Percentiles rank a stretch among this genome's conserved stretches.
Evolutionary conservation across 37 sponge, comb jelly and placozoan genomes (phyloP).

Genomic region (Crambe crambe): DNA sequence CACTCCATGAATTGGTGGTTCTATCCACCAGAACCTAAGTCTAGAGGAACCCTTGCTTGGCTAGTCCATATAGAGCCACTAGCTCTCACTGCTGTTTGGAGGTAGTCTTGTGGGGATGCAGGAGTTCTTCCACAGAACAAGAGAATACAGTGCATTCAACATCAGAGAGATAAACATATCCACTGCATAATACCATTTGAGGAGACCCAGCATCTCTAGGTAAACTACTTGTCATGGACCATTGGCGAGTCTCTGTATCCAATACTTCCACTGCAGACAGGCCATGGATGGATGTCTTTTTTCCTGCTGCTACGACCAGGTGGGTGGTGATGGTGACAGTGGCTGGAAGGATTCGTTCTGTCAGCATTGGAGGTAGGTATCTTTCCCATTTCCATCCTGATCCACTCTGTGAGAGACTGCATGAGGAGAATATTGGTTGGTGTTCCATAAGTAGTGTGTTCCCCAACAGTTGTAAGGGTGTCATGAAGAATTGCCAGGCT

Average conservation of each 20-base stretch:
- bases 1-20: no score
- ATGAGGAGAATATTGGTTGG: not conserved
- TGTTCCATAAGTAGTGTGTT: not conserved
- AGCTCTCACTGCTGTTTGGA: no score
- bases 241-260: not conserved
- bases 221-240: not conserved
- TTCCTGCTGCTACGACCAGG: not conserved
- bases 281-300: not conserved
- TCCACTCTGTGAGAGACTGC: not conserved
- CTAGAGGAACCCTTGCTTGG: not conserved
- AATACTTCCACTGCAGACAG: not conserved
- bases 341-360: not conserved
- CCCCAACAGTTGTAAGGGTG: not conserved
- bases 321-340: constrained; percentile 1
- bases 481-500: not conserved
- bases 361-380: not conserved
- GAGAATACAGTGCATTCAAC: no score
- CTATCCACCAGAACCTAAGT: no score
- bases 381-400: not conserved
- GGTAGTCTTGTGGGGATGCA: no score
- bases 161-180: no score
- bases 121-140: no score
- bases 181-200: no score
- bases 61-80: no score
- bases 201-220: no score